Percentiles rank a stretch among this genome's conserved stretches.
Evolutionary conservation across 2,888 invertebrate genomes (phyloP).

Genomic region (Fabriciana adippe): DNA sequence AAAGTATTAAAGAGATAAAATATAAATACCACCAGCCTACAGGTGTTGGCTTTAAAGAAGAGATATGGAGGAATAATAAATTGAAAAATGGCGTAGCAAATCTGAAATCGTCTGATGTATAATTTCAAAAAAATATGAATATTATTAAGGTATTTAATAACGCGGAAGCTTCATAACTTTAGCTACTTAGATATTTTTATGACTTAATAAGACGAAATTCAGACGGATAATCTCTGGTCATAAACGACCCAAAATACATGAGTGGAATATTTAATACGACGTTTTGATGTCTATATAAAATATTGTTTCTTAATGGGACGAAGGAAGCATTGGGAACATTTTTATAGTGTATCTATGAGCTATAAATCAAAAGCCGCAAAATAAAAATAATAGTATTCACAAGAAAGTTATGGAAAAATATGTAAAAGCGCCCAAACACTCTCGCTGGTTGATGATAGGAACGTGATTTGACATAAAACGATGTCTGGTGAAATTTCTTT

Average conservation of each 20-base stretch:
- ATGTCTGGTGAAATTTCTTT: slow-evolving; percentile 43
- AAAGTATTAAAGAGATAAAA: too few relatives aligned
- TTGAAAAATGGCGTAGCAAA: too few relatives aligned
- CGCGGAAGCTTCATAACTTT: slow-evolving; percentile 21
- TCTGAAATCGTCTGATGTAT: too few relatives aligned
- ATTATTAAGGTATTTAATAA: slow-evolving; percentile 10
- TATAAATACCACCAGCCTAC: too few relatives aligned
- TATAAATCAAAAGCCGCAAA: slow-evolving; percentile 25
- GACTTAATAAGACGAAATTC: slow-evolving; percentile 65
- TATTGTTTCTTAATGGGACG: slow-evolving; percentile 22
- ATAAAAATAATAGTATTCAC: slow-evolving; percentile 22
- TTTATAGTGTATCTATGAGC: slow-evolving; percentile 20
- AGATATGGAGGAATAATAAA: too few relatives aligned
- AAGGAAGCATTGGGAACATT: slow-evolving; percentile 13
- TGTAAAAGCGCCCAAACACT: slow-evolving; percentile 39
- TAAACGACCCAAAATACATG: slow-evolving; percentile 60
- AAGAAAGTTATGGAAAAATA: slow-evolving; percentile 35
- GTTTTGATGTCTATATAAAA: slow-evolving; percentile 55
- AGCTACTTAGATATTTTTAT: slow-evolving; percentile 59
- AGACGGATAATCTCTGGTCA: slow-evolving; percentile 65
- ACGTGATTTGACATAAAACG: slow-evolving; percentile 43
- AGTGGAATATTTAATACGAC: slow-evolving; percentile 60
- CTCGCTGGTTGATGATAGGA: slow-evolving; percentile 39
- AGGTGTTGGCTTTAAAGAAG: too few relatives aligned
- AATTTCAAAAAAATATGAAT: slow-evolving; percentile 1